Conservation (phyloP, 2,888 invertebrate genomes). For the Eretmocerus hayati region DNA sequence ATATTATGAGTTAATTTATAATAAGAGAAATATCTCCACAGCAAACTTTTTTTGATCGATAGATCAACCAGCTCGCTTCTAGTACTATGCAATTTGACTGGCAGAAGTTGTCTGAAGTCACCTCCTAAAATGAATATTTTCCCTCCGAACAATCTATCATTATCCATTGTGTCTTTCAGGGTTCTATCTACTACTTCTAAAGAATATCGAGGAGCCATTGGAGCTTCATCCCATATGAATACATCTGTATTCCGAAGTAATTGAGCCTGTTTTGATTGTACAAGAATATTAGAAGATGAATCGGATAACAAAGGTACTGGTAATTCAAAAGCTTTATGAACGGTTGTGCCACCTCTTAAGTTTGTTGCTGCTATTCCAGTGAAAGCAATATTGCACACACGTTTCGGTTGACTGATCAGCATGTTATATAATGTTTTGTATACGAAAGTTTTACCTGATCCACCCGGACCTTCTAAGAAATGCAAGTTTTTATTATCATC, state of each 20-base stretch:
- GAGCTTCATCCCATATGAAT: conserved; percentile 28
- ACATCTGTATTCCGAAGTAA: conserved; percentile 19
- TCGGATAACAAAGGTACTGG: conserved; percentile 25
- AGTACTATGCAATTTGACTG: conserved; percentile 1
- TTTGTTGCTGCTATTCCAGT: conserved; percentile 37
- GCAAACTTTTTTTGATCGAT: conserved; percentile 11
- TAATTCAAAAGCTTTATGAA: conserved; percentile 35
- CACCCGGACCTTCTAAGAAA: conserved; percentile 18
- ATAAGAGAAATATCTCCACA: conserved; percentile 8
- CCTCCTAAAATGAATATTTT: conserved; percentile 21
- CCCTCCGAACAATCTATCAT: conserved; percentile 25
- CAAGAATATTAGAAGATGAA: conserved; percentile 22
- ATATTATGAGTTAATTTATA: conserved; percentile 15
- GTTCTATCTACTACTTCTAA: conserved; percentile 23
- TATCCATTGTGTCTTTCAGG: conserved; percentile 25
- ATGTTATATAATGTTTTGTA: conserved; percentile 17
- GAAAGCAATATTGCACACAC: conserved; percentile 31
- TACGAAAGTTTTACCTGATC: conserved; percentile 4
- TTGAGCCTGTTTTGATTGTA: conserved; percentile 22
- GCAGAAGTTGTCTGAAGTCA: conserved; percentile 12
- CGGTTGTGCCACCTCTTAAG: conserved; percentile 37
- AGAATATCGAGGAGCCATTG: conserved; percentile 25
- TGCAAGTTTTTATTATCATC: not conserved
- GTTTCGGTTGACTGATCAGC: too few relatives aligned
- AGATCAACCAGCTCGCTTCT: conserved; percentile 11